Base-by-base conservation (phyloP, 2,888 invertebrate species). In the Adineta ricciae region DNA sequence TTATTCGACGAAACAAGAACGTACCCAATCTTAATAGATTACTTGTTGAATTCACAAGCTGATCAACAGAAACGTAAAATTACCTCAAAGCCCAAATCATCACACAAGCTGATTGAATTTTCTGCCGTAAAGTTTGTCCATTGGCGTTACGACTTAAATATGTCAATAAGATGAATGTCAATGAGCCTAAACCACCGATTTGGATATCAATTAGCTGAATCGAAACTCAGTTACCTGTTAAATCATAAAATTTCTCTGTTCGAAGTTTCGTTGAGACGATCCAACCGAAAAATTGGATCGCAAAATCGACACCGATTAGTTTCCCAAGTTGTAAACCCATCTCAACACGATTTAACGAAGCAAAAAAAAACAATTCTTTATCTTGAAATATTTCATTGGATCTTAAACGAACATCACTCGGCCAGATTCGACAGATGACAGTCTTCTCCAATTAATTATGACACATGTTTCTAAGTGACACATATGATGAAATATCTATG, bases 201-300 rank as follows among this genome's bases (percentile, higher is more conserved):
- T 32, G 4, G 4, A 64, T 11, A 32, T 64, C 5, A 11, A 14
- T 24, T 14, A 24, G 2, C 16, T 16, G 41, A 54, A 41, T 86
- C 9, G 7, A 78, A 84, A 84, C 2, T 24, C 19, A 49, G 73
- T 82, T 87, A 90, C 91, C 91, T 87, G 90, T 89, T 38, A 91
- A 85, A 87, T 91, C 91, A 86, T 90, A 91, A 87, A 90, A 91
- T 86, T 90, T 91, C 87, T 91, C 91, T 8, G 91, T 90, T 86
- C 89, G 88, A 8, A 90, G 86, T 14, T 87, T 86, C 0, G 88
- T 87, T n/a, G 91, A 89, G 2, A 90, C 86, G 1, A 88, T 87
- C 88, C 89, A 90, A 14, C 88, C 88, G 5, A 86, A 86, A 89
- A 89, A 90, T 87, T 91, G 91, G n/a, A 90, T 88, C 3, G 89